Evolutionary conservation across 2,113 vertebrate species (phyloP), one percentile per base, ranked within the genome.

Genomic region (Paraplagusia blochii): DNA sequence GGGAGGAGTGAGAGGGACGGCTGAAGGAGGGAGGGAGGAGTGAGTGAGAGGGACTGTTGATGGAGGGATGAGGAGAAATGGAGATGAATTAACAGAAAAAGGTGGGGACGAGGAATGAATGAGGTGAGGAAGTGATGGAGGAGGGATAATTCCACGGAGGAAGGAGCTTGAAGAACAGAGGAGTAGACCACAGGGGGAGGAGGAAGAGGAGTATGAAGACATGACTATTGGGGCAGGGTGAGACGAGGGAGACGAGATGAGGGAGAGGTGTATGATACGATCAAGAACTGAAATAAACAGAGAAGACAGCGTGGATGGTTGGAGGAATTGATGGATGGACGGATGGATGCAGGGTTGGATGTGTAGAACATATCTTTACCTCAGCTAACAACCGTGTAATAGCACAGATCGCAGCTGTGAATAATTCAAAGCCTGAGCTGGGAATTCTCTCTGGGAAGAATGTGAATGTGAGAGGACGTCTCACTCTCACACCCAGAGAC

Each of bases 341-440:
- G 33, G 42, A 43, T 14, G 42, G 42, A 15, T 14, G 11, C 8
- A 12, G 3, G 63, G 66, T 57, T 43, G 46, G 69, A 66, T 70
- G 74, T 35, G 66, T 47, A 72, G 58, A 69, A 58, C 38, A 36
- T 71, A 64, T 72, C 79, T 77, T 72, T 66, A 76, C 65, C 78
- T 80, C 82, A 18, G 65, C 45, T 85, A 86, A 82, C 75, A 63
- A 80, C 43, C 65, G 58, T 75, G 80, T 84, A 85, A 85, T 79
- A 56, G 79, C 76, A 53, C 77, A 71, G 77, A 87, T 82, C 69
- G 39, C 71, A 71, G 76, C 65, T 71, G 80, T 84, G 77, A 86
- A 84, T 88, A 85, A 86, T 78, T 88, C 69, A 88, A 54, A 77
- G 56, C 54, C 70, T 47, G 51, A 54, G 78, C 72, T 69, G 69